Evolutionary conservation across 2,113 vertebrate genomes (phyloP), one percentile per base, ranked within the genome.

Genomic region (Nothobranchius kuhntae): DNA sequence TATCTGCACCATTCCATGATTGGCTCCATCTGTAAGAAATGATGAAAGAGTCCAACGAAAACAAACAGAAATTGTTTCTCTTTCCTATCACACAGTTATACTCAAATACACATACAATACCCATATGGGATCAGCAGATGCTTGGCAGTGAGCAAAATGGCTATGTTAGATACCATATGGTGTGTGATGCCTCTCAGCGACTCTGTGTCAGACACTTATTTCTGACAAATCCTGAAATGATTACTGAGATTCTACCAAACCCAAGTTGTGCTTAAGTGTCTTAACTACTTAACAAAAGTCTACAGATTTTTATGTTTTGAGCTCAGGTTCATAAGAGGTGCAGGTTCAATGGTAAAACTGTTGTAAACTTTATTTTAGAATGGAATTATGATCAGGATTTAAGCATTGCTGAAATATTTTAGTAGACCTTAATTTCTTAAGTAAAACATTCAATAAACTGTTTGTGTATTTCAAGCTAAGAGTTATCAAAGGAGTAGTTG

Each of bases 71-170:
- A 76, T 71, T 71, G 74, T 71, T 59, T 66, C 36, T 65, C 47
- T 56, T 51, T 48, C 70, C 78, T 47, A 67, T 71, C 84, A 65
- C 63, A 73, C 53, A 67, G 65, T 61, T 53, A 75, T 59, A 85
- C 55, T 58, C 53, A 48, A 53, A 85, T 68, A 82, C 75, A 79
- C 62, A 79, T 58, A 71, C 71, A 82, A 72, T 55, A 79, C 78
- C 84, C 88, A 87, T 89, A 90, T 90, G 91, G 85, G 75, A 75
- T 78, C 15, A 69, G 61, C 87, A 92, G 89, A 89, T 92, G 89
- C 89, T 90, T 88, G 86, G 89, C 78, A 83, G 80, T 59, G 57
- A 87, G 59, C 9, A 61, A 81, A 89, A 87, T 87, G 71, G 76
- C 82, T 85, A 81, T 86, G 86, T 85, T 87, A 51, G 81, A 66